phyloP scores from a whole-genome alignment of 2,888 invertebrate species.

The Dascillus cervinus region DNA sequence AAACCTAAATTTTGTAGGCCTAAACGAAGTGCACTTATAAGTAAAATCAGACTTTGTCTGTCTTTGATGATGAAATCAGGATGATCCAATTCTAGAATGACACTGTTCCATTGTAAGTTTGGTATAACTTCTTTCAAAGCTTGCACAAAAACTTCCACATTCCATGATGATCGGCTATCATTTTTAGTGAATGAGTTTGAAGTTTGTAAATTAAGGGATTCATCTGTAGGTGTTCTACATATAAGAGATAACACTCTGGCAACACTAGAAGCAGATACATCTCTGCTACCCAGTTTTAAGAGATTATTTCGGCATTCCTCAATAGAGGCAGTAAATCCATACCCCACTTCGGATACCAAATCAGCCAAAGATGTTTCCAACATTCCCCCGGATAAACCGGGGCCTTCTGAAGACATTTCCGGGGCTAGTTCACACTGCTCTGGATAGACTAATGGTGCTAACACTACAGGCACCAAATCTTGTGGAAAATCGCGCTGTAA shows the following conservation, averaged over 20 bases:
- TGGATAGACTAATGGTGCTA: slow-evolving; percentile 81
- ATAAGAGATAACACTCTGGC: slow-evolving; percentile 81
- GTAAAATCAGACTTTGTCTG: slow-evolving; percentile 71
- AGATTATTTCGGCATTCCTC: slow-evolving; percentile 85
- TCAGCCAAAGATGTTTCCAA: slow-evolving; percentile 75
- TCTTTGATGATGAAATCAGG: slow-evolving; percentile 83
- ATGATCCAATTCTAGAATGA: slow-evolving; percentile 86
- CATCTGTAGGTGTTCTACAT: slow-evolving; percentile 74
- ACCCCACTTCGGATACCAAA: slow-evolving; percentile 87
- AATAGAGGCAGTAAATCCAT: slow-evolving; percentile 74
- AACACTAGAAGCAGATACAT: slow-evolving; percentile 75
- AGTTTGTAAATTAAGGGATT: slow-evolving; percentile 47
- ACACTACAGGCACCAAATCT: slow-evolving; percentile 79
- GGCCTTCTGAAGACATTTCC: slow-evolving; percentile 56
- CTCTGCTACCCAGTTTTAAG: slow-evolving; percentile 71
- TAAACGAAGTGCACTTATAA: slow-evolving; percentile 74
- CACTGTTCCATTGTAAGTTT: slow-evolving; percentile 86
- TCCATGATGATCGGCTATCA: slow-evolving; percentile 65
- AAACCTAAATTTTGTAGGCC: slow-evolving; percentile 70
- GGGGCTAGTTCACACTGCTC: slow-evolving; percentile 63
- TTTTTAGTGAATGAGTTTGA: slow-evolving; percentile 53
- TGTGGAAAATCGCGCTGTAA: slow-evolving; percentile 82
- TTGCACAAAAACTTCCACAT: slow-evolving; percentile 87
- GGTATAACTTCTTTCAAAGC: slow-evolving; percentile 84
- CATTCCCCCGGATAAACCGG: slow-evolving; percentile 55